These are phyloP conservation scores for Procapra przewalskii DNA, from an alignment of 2,113 vertebrate species.

Conservation along the genomic window DNA sequence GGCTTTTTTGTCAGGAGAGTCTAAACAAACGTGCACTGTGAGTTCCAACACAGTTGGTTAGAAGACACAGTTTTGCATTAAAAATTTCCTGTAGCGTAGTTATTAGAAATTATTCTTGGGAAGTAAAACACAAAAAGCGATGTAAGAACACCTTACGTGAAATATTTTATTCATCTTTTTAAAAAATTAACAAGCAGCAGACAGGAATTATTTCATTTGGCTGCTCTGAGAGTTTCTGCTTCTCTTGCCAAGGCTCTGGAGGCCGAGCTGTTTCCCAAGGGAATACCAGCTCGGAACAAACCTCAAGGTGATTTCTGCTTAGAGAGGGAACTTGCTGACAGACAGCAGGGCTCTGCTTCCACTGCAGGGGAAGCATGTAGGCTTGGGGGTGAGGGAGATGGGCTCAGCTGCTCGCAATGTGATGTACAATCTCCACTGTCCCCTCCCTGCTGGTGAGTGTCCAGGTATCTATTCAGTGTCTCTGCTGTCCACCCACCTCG, in stretches of 20 bases:
- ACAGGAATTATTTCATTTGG: constrained; percentile 13
- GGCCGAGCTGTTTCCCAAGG: background rate
- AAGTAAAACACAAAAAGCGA: background rate
- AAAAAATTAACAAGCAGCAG: constrained; percentile 41
- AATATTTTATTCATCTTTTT: constrained; percentile 19
- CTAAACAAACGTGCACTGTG: background rate
- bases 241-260: background rate
- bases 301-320: background rate
- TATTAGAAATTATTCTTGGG: background rate
- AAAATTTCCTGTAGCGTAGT: background rate
- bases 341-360: background rate
- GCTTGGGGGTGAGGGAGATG: too few species aligned
- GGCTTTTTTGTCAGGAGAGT: background rate
- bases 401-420: background rate
- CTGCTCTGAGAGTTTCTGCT: background rate
- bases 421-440: too few species aligned
- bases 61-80: background rate
- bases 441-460: background rate
- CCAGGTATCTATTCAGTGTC: background rate
- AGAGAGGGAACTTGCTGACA: background rate
- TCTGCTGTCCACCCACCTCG: background rate
- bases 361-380: background rate
- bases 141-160: background rate
- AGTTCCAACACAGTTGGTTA: background rate
- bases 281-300: background rate